Conservation (phyloP, 64 coral and sea anemone species). For the Astreopora myriophthalma region DNA sequence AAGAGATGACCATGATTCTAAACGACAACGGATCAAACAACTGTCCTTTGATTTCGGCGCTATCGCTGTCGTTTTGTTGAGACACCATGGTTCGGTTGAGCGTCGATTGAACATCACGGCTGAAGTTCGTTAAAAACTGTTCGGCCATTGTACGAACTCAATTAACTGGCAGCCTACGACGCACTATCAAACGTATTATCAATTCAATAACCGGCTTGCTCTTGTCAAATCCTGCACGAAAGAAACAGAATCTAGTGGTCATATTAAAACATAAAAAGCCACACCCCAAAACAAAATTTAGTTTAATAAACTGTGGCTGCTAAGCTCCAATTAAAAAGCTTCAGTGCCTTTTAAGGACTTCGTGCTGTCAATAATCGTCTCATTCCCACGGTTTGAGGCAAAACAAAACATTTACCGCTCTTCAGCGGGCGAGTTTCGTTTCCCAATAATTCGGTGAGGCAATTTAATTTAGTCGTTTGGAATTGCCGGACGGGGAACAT, state of each 20-base stretch:
- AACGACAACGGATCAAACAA: slow-evolving; percentile 19
- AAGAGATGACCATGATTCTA: slow-evolving; percentile 32
- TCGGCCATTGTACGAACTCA: neutral
- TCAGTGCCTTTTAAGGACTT: too few relatives aligned
- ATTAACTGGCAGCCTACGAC: neutral
- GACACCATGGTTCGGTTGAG: neutral
- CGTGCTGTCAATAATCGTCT: too few relatives aligned
- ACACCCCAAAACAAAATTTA: too few relatives aligned
- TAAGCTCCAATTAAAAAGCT: too few relatives aligned
- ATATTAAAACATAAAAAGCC: neutral
- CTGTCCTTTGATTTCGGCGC: neutral
- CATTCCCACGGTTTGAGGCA: too few relatives aligned
- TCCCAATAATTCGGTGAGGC: too few relatives aligned
- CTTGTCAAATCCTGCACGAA: neutral
- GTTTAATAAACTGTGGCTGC: too few relatives aligned
- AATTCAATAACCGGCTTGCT: neutral
- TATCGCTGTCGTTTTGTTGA: neutral
- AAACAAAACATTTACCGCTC: too few relatives aligned
- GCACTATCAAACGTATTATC: neutral
- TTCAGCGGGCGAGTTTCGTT: too few relatives aligned
- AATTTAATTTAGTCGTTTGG: too few relatives aligned
- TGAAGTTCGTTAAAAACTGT: neutral
- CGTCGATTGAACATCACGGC: neutral
- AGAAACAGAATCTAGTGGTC: neutral
- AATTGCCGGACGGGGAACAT: too few relatives aligned